A percentile compares a stretch with the other conserved stretches of the same genome.
These are phyloP conservation scores for Autographa gamma DNA, from an alignment of 2,888 invertebrate species.

Conservation along the genomic window DNA sequence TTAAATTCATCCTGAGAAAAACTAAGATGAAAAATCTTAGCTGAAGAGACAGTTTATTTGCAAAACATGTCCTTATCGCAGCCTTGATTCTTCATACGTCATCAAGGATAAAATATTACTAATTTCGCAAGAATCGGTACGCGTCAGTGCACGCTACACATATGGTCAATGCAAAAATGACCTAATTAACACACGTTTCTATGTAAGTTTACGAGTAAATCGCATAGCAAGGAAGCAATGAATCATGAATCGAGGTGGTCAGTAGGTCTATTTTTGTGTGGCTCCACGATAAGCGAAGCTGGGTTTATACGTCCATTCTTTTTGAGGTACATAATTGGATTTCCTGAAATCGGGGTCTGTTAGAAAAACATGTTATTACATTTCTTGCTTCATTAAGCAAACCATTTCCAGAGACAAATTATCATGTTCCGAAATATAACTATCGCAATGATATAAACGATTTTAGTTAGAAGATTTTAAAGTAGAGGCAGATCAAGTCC, in stretches of 20 bases:
- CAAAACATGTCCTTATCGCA: conserved; percentile 12
- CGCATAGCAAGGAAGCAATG: conserved; percentile 61
- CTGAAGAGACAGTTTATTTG: not conserved
- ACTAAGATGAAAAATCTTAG: not conserved
- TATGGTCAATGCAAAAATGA: conserved; percentile 62
- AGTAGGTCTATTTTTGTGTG: conserved; percentile 59
- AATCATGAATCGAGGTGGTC: conserved; percentile 54
- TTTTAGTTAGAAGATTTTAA: not conserved
- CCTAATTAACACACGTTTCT: conserved; percentile 69
- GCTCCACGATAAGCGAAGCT: conserved; percentile 51
- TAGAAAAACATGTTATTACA: conserved; percentile 18
- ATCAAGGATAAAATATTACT: conserved; percentile 58
- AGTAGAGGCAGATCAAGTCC: too few relatives aligned
- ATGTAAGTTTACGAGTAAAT: conserved; percentile 65
- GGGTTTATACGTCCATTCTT: conserved; percentile 48
- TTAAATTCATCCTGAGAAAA: not conserved
- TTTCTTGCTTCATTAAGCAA: conserved; percentile 17
- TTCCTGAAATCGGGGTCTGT: conserved; percentile 34
- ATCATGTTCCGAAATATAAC: not conserved
- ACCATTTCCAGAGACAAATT: not conserved
- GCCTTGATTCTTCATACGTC: conserved; percentile 56
- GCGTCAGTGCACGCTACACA: conserved; percentile 57
- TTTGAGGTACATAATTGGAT: conserved; percentile 29
- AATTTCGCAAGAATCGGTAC: conserved; percentile 66
- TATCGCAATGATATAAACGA: not conserved